These are phyloP conservation scores for Candidula unifasciata DNA, from an alignment of 2,888 invertebrate species.

Conservation along the genomic window DNA sequence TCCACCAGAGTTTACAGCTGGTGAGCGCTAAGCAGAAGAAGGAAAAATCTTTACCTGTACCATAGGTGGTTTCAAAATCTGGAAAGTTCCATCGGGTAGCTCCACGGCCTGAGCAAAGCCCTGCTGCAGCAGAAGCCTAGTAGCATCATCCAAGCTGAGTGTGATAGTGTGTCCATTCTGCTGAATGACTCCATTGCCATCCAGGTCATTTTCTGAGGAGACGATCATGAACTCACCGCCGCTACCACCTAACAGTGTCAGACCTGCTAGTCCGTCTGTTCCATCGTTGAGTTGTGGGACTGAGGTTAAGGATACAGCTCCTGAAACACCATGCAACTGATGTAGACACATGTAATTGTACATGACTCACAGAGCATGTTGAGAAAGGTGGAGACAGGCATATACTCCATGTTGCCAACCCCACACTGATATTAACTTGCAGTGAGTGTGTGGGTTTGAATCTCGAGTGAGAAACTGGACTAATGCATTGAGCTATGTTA, in stretches of 20 bases:
- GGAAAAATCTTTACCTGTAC: conserved; percentile 47
- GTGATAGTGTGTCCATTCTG: conserved; percentile 61
- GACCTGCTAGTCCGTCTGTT: conserved; percentile 6
- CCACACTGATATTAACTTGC: too few relatives aligned
- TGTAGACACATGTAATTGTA: too few relatives aligned
- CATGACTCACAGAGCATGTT: too few relatives aligned
- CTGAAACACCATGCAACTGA: not conserved
- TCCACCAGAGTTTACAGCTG: too few relatives aligned
- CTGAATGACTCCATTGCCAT: conserved; percentile 33
- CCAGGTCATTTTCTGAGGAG: conserved; percentile 24
- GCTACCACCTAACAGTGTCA: conserved; percentile 34
- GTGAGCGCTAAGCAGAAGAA: not conserved
- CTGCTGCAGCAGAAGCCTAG: conserved; percentile 64
- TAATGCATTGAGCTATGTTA: too few relatives aligned
- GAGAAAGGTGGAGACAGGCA: too few relatives aligned
- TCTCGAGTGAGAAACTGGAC: too few relatives aligned
- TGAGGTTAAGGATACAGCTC: not conserved
- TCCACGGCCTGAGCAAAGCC: conserved; percentile 60
- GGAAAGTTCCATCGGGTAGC: conserved; percentile 66
- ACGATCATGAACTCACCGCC: conserved; percentile 42
- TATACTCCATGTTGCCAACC: too few relatives aligned
- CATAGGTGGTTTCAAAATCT: conserved; percentile 59
- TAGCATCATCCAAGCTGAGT: conserved; percentile 67
- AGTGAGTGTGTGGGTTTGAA: too few relatives aligned
- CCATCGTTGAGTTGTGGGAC: conserved; percentile 1